Conservation (phyloP, 2,888 invertebrate genomes). For the Lottia scabra region DNA sequence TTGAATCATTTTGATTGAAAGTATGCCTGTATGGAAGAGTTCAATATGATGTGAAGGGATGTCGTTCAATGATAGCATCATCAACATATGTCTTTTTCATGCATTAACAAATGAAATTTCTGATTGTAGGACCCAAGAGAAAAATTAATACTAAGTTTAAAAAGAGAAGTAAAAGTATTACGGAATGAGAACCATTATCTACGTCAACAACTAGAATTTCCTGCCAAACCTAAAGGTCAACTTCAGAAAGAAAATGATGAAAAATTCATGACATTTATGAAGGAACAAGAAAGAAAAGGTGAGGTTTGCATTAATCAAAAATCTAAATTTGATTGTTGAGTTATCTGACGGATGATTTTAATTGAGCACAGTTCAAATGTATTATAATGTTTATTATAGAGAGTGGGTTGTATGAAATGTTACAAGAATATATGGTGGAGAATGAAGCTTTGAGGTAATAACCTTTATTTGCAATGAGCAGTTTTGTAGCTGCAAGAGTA, state of each 20-base stretch:
- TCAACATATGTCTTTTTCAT: neutral
- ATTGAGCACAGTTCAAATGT: too few relatives aligned
- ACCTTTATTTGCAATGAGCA: too few relatives aligned
- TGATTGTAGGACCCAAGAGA: constrained; percentile 86
- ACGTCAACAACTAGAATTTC: constrained; percentile 73
- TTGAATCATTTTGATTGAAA: too few relatives aligned
- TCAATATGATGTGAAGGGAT: neutral
- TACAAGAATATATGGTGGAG: constrained; percentile 83
- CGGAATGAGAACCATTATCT: constrained; percentile 91
- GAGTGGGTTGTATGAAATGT: constrained; percentile 79
- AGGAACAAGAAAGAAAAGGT: constrained; percentile 39
- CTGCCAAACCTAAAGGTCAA: constrained; percentile 62
- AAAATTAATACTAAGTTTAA: constrained; percentile 87
- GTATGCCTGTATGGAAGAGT: too few relatives aligned
- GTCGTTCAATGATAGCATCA: neutral
- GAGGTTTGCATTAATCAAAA: too few relatives aligned
- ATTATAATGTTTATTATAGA: constrained; percentile 73
- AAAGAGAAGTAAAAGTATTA: constrained; percentile 86
- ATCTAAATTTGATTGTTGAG: neutral
- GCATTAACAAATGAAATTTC: constrained; percentile 5
- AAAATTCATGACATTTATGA: constrained; percentile 57
- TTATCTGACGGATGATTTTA: too few relatives aligned
- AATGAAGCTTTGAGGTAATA: constrained; percentile 69
- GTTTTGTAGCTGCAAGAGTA: too few relatives aligned
- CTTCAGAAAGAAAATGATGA: constrained; percentile 64